Evolutionary conservation across 2,797 vertebrate genomes (phyloP), one percentile per base, ranked within the genome.

Genomic region (Helarctos malayanus): DNA sequence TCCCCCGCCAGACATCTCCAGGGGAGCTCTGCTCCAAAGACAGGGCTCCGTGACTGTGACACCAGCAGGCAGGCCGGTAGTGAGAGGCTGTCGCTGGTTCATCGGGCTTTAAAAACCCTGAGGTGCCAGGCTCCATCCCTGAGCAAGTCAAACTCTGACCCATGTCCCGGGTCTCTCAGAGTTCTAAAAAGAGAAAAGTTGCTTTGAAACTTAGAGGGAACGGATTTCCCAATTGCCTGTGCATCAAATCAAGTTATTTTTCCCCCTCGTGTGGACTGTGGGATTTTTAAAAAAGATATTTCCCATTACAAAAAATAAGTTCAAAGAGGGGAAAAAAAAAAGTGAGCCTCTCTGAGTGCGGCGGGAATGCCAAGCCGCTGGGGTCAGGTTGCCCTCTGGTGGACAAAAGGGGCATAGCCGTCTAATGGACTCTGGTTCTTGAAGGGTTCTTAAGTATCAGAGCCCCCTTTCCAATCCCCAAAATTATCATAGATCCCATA

Each of bases 341-440:
- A 7, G 4, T 5, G 23, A 80, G 91, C 49, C 52, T 27, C n/a
- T 38, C 14, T 11, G 76, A 63, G 35, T 10, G 0, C 0, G 0
- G 18, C 59, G 5, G 12, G 47, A 38, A 29, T 23, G 4, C 63
- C 4, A 0, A 7, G 88, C 27, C 0, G 0, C 0, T 0, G 1
- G 94, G 90, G 57, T 56, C 0, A 4, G 91, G 85, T 19, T 12
- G 95, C 96, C 71, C 95, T 95, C 80, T 97, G 96, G 93, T 0
- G 29, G 97, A 68, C 1, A 1, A 3, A 25, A 4, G 2, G 18
- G 49, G 38, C 29, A 32, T 2, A 4, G 80, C 54, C 0, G 0
- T 0, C 27, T 2, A 3, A 10, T 0, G 16, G 16, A 16, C 32
- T 7, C 19, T 0, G 16, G 21, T 4, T 61, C 41, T 14, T 0